Conservation (phyloP, 1,140 invertebrate genomes). For the Atopsyche davidsoni region DNA sequence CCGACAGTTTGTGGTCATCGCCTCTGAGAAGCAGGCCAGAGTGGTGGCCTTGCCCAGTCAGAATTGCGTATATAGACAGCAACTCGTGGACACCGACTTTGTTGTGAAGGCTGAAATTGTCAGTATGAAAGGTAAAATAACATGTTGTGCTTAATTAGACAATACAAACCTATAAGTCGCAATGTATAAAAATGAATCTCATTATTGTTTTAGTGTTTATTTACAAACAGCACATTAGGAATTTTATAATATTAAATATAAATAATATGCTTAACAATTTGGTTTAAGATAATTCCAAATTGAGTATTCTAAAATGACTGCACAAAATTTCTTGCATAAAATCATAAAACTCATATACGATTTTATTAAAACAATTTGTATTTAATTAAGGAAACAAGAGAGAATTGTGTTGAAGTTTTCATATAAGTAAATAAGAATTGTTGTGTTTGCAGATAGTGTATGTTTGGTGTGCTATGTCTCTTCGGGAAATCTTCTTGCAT, state of each 20-base stretch:
- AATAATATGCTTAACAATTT: no score
- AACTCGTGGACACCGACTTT: conserved; percentile 81
- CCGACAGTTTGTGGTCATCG: conserved; percentile 87
- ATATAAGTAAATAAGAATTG: no score
- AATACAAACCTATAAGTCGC: no score
- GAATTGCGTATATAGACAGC: conserved; percentile 81
- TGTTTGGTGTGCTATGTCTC: conserved; percentile 91
- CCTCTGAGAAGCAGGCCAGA: conserved; percentile 91
- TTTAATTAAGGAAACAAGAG: not conserved
- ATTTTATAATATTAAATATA: no score
- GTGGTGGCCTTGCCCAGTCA: conserved; percentile 92
- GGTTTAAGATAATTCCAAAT: no score
- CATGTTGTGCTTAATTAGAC: no score
- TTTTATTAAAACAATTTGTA: not conserved
- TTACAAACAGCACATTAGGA: no score
- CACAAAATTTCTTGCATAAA: no score
- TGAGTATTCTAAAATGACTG: no score
- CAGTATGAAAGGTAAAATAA: conserved; percentile 79
- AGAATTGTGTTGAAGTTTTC: not conserved
- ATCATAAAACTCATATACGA: not conserved
- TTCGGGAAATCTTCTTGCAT: conserved; percentile 85
- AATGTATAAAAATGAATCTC: no score
- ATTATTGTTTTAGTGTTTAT: no score
- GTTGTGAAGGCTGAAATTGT: conserved; percentile 93
- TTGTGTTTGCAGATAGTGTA: conserved; percentile 72